Percentiles rank a stretch among this genome's conserved stretches.
These are phyloP conservation scores for Mythimna loreyi DNA, from an alignment of 2,888 invertebrate species.

Conservation along the genomic window DNA sequence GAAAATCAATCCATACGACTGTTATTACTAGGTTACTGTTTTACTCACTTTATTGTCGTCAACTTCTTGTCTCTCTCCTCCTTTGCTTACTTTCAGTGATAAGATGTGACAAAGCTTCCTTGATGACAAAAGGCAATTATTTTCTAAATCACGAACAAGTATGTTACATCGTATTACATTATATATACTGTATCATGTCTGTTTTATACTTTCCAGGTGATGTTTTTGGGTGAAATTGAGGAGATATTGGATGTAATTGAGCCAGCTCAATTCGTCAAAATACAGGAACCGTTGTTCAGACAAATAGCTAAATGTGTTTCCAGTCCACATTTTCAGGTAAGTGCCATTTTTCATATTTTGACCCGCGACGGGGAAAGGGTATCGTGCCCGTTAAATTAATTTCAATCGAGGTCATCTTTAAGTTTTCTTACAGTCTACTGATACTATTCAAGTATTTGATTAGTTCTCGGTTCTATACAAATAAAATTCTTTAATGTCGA, in stretches of 20 bases:
- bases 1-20: background rate
- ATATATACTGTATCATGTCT: background rate
- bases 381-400: background rate
- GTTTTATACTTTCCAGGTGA: conserved; percentile 92
- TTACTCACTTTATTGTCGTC: conserved; percentile 2
- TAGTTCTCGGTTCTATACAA: background rate
- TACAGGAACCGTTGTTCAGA: conserved; percentile 99
- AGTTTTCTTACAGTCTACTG: background rate
- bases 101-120: background rate
- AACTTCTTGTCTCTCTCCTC: background rate
- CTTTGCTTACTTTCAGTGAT: background rate
- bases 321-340: conserved; percentile 99
- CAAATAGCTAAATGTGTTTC: conserved; percentile 99
- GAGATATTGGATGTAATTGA: conserved; percentile 99
- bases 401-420: background rate
- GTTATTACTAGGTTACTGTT: background rate
- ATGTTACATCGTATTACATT: background rate
- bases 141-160: background rate
- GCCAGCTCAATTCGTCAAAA: conserved; percentile 99
- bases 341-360: conserved; percentile 5
- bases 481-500: background rate
- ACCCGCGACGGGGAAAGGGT: background rate
- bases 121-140: background rate
- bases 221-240: conserved; percentile 99
- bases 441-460: background rate